Evolutionary conservation across 2,113 vertebrate genomes (phyloP).

Genomic region (Andinoacara biseriatus): DNA sequence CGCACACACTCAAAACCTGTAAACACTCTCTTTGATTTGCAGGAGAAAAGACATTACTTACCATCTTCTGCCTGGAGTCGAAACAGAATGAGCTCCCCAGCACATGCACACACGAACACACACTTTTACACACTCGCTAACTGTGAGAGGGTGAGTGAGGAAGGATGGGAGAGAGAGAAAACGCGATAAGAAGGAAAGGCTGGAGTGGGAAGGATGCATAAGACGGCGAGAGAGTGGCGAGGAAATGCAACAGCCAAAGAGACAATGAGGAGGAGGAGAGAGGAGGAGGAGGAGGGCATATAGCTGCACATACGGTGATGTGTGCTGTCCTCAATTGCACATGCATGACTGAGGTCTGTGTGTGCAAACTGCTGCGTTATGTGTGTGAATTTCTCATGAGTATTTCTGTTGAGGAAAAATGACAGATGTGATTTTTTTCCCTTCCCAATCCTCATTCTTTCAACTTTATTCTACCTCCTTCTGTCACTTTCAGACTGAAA

Average conservation of each 20-base stretch:
- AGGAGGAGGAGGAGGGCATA: conserved; percentile 42
- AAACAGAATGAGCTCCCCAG: conserved; percentile 71
- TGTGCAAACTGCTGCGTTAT: conserved; percentile 1
- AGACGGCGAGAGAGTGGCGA: conserved; percentile 49
- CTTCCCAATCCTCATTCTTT: not conserved
- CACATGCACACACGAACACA: conserved; percentile 65
- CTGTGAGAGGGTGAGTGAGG: conserved; percentile 41
- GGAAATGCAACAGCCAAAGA: conserved; percentile 47
- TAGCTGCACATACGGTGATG: conserved; percentile 47
- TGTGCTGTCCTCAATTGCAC: conserved; percentile 41
- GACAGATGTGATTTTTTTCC: conserved; percentile 23
- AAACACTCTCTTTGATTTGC: conserved; percentile 56
- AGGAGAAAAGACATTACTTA: conserved; percentile 73
- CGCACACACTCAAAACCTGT: conserved; percentile 47
- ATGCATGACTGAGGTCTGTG: conserved; percentile 49
- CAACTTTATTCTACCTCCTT: not conserved
- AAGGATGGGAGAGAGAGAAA: conserved; percentile 31
- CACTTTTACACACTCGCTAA: conserved; percentile 57
- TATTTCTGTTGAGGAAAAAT: conserved; percentile 22
- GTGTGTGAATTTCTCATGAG: conserved; percentile 29
- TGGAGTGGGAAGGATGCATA: conserved; percentile 38
- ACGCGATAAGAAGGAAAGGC: conserved; percentile 32
- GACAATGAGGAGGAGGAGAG: conserved; percentile 36
- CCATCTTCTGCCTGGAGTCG: conserved; percentile 78
- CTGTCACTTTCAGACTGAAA: conserved; percentile 5